Conservation (phyloP, 2,888 invertebrate genomes). For the Lycophotia porphyrea region DNA sequence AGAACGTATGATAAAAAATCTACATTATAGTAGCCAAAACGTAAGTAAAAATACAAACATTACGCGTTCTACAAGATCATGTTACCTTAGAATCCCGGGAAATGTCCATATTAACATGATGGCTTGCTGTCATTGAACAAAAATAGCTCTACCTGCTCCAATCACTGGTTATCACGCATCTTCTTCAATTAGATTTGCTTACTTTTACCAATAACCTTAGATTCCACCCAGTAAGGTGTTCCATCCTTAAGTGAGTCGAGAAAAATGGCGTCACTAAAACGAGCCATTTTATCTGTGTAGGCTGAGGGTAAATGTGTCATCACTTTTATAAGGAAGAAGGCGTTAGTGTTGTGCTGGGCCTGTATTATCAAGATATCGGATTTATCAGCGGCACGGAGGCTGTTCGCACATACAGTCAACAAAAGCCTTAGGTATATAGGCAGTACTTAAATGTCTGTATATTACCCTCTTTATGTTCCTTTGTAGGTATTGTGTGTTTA, state of each 20-base stretch:
- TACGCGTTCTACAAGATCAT: too few species aligned
- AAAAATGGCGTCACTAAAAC: slow-evolving; percentile 38
- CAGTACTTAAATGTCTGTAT: slow-evolving; percentile 3
- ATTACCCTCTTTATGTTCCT: not conserved
- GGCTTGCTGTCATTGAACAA: too few species aligned
- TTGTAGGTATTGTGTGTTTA: not conserved
- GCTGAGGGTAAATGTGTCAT: slow-evolving; percentile 30
- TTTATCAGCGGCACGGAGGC: slow-evolving; percentile 21
- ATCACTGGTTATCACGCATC: not conserved
- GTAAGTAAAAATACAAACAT: too few species aligned
- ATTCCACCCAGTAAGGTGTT: slow-evolving; percentile 12
- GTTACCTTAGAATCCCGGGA: too few species aligned
- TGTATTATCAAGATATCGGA: slow-evolving; percentile 54
- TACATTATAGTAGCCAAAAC: too few species aligned
- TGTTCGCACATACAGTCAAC: slow-evolving; percentile 17
- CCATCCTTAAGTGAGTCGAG: slow-evolving; percentile 4
- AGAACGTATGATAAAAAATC: too few species aligned
- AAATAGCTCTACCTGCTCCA: too few species aligned
- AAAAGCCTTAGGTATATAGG: slow-evolving; percentile 6
- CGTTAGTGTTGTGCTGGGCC: slow-evolving; percentile 45
- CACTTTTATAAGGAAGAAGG: slow-evolving; percentile 33
- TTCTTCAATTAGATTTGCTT: not conserved
- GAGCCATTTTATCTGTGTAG: slow-evolving; percentile 18
- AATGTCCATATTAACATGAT: too few species aligned
- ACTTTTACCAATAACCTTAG: not conserved